Evolutionary conservation across 2,888 invertebrate species (phyloP), one percentile per base, ranked within the genome.

Genomic region (Sepiola atlantica): DNA sequence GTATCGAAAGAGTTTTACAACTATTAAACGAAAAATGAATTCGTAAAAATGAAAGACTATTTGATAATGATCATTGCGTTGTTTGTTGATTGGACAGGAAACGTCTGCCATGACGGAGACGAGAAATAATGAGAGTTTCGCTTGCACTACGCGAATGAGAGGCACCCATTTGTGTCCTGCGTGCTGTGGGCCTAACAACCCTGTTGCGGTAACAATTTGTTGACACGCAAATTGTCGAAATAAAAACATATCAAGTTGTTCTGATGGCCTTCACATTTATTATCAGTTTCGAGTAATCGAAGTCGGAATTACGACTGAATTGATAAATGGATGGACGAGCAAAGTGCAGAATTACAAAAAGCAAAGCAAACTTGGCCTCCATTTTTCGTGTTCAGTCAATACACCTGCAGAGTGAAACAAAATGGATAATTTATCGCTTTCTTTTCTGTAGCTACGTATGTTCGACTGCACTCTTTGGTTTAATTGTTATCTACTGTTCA

Each of bases 241-340:
- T 77, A 18, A 77, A 77, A 77, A 32, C 77, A 77, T 77, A 77
- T 77, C 77, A 77, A 77, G n/a, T 77, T 77, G 77, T 77, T 77
- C 77, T 77, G 77, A 77, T n/a, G 77, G 77, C 77, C 77, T 77
- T 77, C 32, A 77, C 77, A 77, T 77, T 77, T 77, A 77, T 77
- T 77, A 77, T 77, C n/a, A 77, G n/a, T 32, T 77, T 77, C n/a
- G 77, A 16, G 4, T 4, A 77, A 77, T 77, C 77, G 77, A 77
- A 77, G n/a, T 6, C 77, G n/a, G 77, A 77, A 77, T 77, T 77
- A 77, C 77, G n/a, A 77, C 77, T 77, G 77, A 77, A 77, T n/a
- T 77, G 77, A 77, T 77, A 16, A 77, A 77, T 77, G 32, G 77
- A 10, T 77, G n/a, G 77, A 77, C n/a, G 77, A n/a, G n/a, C 77